Percentiles rank a stretch among this genome's conserved stretches.
These are phyloP conservation scores for Callionymus lyra DNA, from an alignment of 2,113 vertebrate genomes.

Conservation along the genomic window DNA sequence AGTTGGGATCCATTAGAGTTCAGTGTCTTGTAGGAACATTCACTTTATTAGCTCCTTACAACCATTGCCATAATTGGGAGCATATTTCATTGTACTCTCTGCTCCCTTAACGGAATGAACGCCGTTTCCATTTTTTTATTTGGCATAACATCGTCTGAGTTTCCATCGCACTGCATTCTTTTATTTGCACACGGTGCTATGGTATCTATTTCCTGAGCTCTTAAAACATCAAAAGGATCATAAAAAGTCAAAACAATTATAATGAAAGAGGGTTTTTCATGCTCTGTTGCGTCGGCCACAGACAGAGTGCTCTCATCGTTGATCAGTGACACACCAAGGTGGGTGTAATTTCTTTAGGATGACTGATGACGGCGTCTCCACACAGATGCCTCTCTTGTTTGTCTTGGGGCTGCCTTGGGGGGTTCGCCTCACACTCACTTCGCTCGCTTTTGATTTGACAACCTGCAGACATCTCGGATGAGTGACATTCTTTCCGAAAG, in stretches of 20 bases:
- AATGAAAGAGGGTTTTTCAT: slow-evolving; percentile 89
- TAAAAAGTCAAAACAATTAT: slow-evolving; percentile 1
- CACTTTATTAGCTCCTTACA: slow-evolving; percentile 97
- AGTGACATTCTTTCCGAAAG: slow-evolving; percentile 46
- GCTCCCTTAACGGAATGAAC: slow-evolving; percentile 83
- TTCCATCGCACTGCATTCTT: no score
- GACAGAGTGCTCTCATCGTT: slow-evolving; percentile 65
- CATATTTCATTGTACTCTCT: slow-evolving; percentile 92
- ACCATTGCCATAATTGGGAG: slow-evolving; percentile 97
- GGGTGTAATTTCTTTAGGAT: slow-evolving; percentile 89
- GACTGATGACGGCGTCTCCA: slow-evolving; percentile 78
- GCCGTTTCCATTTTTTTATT: slow-evolving; percentile 82
- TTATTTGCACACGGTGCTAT: no score
- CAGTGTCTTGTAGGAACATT: slow-evolving; percentile 88
- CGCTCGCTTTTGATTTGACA: slow-evolving; percentile 74
- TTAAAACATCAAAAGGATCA: no score
- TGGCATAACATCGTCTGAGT: slow-evolving; percentile 43
- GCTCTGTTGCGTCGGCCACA: slow-evolving; percentile 72
- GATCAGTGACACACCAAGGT: slow-evolving; percentile 64
- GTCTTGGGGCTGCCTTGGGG: slow-evolving; percentile 73
- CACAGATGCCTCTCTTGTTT: slow-evolving; percentile 89
- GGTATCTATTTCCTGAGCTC: no score
- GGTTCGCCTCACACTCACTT: slow-evolving; percentile 68
- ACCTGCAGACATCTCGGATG: slow-evolving; percentile 92
- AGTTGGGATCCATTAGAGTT: slow-evolving; percentile 93